Evolutionary conservation across 2,888 invertebrate species (phyloP).

Genomic region (Pachymerium ferrugineum): DNA sequence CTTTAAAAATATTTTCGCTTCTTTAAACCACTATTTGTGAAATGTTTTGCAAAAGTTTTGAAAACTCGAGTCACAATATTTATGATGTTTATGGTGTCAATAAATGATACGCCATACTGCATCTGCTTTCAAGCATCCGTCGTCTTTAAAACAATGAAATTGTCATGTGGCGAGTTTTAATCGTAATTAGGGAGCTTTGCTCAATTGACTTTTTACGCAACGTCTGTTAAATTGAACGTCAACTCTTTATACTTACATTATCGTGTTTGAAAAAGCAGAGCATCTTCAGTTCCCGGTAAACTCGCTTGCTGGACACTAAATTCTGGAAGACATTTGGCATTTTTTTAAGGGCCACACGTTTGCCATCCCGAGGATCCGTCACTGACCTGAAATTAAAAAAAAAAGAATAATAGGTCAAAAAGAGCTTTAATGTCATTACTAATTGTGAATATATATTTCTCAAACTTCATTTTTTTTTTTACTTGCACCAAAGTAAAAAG

Average conservation of each 20-base stretch:
- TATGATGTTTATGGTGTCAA: too few relatives aligned
- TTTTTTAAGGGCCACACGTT: conserved; percentile 97
- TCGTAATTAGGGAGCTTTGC: not conserved
- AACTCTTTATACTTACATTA: conserved; percentile 71
- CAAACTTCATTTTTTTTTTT: not conserved
- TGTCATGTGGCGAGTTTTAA: not conserved
- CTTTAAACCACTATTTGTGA: too few relatives aligned
- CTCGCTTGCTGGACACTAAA: conserved; percentile 95
- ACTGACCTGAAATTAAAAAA: conserved; percentile 78
- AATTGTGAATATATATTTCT: not conserved
- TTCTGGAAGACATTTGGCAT: conserved; percentile 99
- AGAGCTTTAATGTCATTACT: not conserved
- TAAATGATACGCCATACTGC: too few relatives aligned
- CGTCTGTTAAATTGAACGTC: too few relatives aligned
- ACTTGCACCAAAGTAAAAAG: too few relatives aligned
- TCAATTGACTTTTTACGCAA: not conserved
- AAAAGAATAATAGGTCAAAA: conserved; percentile 33
- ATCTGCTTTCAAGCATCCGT: too few relatives aligned
- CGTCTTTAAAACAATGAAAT: too few relatives aligned
- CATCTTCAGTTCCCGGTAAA: conserved; percentile 98
- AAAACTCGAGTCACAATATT: too few relatives aligned
- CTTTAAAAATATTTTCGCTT: too few relatives aligned
- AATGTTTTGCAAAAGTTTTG: too few relatives aligned
- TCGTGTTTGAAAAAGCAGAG: conserved; percentile 99
- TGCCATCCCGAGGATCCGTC: conserved; percentile 96